Evolutionary conservation across 2,113 vertebrate genomes (phyloP).

Genomic region (Neodon shergylaensis): DNA sequence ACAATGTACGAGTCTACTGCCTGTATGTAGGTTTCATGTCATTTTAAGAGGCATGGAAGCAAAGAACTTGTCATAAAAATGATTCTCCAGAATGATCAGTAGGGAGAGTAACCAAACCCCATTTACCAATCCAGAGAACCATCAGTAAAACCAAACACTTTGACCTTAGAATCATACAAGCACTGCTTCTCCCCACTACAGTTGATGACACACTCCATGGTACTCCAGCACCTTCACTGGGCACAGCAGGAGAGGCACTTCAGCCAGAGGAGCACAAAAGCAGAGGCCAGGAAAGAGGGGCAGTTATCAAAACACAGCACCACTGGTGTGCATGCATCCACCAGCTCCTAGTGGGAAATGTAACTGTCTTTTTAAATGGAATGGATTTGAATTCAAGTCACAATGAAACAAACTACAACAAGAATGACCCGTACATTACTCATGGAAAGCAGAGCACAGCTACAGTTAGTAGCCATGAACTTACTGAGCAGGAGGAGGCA

Average conservation of each 20-base stretch:
- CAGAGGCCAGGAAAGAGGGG: neutral
- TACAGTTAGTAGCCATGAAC: constrained; percentile 79
- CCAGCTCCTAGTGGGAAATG: neutral
- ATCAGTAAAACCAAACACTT: neutral
- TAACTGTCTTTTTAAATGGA: constrained; percentile 3
- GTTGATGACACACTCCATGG: neutral
- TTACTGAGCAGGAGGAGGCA: constrained; percentile 96
- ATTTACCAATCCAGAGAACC: constrained; percentile 38
- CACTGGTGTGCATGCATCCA: neutral
- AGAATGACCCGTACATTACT: neutral
- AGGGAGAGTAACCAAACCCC: neutral
- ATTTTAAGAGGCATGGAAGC: constrained; percentile 31
- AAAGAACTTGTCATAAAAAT: constrained; percentile 55
- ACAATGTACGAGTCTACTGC: constrained; percentile 45
- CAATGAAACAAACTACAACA: constrained; percentile 25
- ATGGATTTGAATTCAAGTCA: neutral
- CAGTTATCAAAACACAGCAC: neutral
- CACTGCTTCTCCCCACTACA: neutral
- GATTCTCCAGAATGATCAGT: constrained; percentile 24
- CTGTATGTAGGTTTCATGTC: constrained; percentile 38
- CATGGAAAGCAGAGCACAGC: constrained; percentile 4
- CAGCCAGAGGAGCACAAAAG: neutral
- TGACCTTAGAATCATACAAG: neutral
- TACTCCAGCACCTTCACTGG: neutral
- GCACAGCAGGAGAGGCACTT: neutral